Percentiles rank a stretch among this genome's conserved stretches.
Conservation (phyloP, 2,888 invertebrate genomes). For the Stegophylla sp. region DNA sequence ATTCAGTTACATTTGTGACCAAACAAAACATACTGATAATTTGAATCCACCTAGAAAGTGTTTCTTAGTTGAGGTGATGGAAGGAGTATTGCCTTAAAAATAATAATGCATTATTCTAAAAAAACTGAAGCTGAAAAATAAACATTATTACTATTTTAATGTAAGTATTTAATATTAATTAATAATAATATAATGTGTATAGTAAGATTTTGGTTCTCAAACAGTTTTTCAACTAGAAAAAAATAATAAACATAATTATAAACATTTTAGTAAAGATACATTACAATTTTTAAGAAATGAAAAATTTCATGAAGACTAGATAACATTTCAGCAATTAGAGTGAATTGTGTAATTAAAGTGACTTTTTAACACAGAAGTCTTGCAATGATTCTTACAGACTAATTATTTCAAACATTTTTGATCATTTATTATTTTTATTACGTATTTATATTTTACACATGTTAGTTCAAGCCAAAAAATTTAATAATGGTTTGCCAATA, state of each 20-base stretch:
- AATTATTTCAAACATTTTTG: slow-evolving; percentile 39
- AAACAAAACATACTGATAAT: too few relatives aligned
- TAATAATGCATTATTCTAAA: background rate
- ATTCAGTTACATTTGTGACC: too few relatives aligned
- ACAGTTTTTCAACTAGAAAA: background rate
- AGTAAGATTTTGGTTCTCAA: too few relatives aligned
- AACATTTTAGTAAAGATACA: background rate
- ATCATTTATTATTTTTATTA: slow-evolving; percentile 25
- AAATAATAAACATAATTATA: background rate
- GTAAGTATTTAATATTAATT: too few relatives aligned
- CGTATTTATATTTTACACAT: slow-evolving; percentile 51
- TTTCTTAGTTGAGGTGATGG: too few relatives aligned
- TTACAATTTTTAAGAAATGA: background rate
- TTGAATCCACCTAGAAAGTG: too few relatives aligned
- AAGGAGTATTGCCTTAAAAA: background rate
- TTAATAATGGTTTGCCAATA: slow-evolving; percentile 48
- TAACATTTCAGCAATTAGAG: background rate
- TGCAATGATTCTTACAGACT: slow-evolving; percentile 14
- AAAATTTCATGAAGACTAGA: background rate
- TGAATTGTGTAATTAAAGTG: background rate
- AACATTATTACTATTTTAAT: background rate
- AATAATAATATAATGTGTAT: background rate
- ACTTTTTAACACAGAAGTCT: background rate
- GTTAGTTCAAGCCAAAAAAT: slow-evolving; percentile 56
- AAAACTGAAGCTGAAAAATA: background rate